Conservation (phyloP, 2,888 invertebrate species). For the Drosophila peninsularis region DNA sequence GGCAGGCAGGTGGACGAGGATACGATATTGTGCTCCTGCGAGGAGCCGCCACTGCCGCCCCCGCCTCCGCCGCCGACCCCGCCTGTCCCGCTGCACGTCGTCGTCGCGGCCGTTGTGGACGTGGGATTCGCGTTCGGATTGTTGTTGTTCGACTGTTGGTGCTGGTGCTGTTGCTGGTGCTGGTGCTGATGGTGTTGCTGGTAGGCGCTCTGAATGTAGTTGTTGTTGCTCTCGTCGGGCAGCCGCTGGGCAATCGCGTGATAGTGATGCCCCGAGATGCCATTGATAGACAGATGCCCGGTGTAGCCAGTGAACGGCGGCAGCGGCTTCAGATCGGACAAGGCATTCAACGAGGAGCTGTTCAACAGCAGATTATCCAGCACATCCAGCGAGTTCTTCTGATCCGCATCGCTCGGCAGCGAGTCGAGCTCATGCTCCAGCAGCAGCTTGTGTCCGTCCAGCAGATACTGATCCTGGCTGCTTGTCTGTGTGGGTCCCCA, state of each 20-base stretch:
- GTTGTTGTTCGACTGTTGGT: constrained; percentile 58
- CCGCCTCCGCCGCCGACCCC: constrained; percentile 33
- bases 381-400: constrained; percentile 87
- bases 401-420: constrained; percentile 85
- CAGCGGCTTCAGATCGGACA: constrained; percentile 93
- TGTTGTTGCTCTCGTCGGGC: constrained; percentile 91
- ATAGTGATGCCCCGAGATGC: constrained; percentile 94
- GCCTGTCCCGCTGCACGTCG: constrained; percentile 65
- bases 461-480: constrained; percentile 85
- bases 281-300: constrained; percentile 93
- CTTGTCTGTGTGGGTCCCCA: constrained; percentile 87
- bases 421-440: constrained; percentile 87
- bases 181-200: constrained; percentile 66
- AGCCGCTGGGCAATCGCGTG: constrained; percentile 92
- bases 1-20: constrained; percentile 90
- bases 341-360: constrained; percentile 86
- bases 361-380: constrained; percentile 88
- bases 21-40: constrained; percentile 89
- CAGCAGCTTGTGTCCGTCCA: constrained; percentile 86
- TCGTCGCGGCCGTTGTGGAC: constrained; percentile 64
- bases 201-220: constrained; percentile 88
- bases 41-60: constrained; percentile 52
- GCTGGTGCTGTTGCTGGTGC: constrained; percentile 48
- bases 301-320: constrained; percentile 95
- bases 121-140: constrained; percentile 66